Percentiles rank a stretch among this genome's conserved stretches.
Evolutionary conservation across 2,888 invertebrate genomes (phyloP).

Genomic region (Hyalella azteca): DNA sequence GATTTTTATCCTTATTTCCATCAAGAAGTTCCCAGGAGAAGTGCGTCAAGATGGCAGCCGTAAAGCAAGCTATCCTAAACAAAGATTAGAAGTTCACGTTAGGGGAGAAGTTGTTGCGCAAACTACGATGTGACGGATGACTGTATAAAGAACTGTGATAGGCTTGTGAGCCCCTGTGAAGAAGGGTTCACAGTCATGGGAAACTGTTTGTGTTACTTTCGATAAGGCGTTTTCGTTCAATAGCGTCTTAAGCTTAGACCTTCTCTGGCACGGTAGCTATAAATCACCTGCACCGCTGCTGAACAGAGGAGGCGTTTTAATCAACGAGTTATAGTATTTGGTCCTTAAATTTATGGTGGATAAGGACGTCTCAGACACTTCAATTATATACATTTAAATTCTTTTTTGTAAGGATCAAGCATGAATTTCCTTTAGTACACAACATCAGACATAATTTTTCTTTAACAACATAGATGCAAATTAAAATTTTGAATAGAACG

Average conservation of each 20-base stretch:
- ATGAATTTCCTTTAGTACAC: too few relatives aligned
- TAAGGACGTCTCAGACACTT: too few relatives aligned
- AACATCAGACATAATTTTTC: too few relatives aligned
- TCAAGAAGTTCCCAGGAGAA: neutral
- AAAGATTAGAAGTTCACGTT: constrained; percentile 33
- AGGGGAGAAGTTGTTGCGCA: constrained; percentile 32
- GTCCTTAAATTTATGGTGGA: too few relatives aligned
- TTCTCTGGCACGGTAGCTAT: neutral
- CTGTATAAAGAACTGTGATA: constrained; percentile 35
- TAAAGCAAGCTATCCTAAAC: constrained; percentile 32
- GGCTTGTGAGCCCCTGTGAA: constrained; percentile 21
- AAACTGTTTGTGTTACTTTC: constrained; percentile 32
- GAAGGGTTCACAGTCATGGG: constrained; percentile 11
- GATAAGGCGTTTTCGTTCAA: constrained; percentile 17
- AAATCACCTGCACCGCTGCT: too few relatives aligned
- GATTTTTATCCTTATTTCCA: neutral
- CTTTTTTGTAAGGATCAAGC: too few relatives aligned
- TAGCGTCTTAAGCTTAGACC: neutral
- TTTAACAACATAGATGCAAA: too few relatives aligned
- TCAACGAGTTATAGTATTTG: too few relatives aligned
- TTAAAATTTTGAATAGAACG: too few relatives aligned
- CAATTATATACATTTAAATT: too few relatives aligned
- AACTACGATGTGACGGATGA: constrained; percentile 23
- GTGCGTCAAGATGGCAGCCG: constrained; percentile 2
- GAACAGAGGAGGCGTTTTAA: too few relatives aligned